Evolutionary conservation across 2,797 vertebrate genomes (phyloP).

Genomic region (Squalus acanthias): DNA sequence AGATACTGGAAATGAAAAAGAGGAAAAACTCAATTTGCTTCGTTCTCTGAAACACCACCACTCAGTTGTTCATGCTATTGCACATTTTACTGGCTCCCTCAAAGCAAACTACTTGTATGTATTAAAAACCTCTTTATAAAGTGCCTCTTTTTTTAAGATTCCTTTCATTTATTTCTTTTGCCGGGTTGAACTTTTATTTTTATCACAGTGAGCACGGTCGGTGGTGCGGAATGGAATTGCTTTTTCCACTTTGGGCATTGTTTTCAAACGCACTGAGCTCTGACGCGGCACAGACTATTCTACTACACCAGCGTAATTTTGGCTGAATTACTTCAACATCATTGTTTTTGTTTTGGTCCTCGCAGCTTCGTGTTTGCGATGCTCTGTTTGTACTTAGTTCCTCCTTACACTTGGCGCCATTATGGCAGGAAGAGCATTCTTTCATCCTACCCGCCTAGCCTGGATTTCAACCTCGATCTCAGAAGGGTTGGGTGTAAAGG

Average conservation of each 20-base stretch:
- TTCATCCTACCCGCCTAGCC: not conserved
- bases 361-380: not conserved
- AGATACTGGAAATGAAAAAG: too few relatives aligned
- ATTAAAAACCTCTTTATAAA: not conserved
- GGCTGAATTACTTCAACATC: not conserved
- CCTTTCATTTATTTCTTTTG: not conserved
- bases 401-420: not conserved
- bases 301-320: not conserved
- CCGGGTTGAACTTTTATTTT: not conserved
- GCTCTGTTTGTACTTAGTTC: not conserved
- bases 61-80: too few relatives aligned
- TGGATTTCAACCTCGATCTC: not conserved
- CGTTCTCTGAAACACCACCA: too few relatives aligned
- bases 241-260: not conserved
- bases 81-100: too few relatives aligned
- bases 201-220: not conserved
- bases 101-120: too few relatives aligned
- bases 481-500: not conserved
- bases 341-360: not conserved
- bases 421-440: not conserved
- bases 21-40: too few relatives aligned
- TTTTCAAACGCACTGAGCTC: not conserved
- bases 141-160: not conserved
- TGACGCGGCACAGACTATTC: not conserved
- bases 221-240: not conserved